Evolutionary conservation across 1,140 invertebrate genomes (phyloP).

Genomic region (Drosophila tani): DNA sequence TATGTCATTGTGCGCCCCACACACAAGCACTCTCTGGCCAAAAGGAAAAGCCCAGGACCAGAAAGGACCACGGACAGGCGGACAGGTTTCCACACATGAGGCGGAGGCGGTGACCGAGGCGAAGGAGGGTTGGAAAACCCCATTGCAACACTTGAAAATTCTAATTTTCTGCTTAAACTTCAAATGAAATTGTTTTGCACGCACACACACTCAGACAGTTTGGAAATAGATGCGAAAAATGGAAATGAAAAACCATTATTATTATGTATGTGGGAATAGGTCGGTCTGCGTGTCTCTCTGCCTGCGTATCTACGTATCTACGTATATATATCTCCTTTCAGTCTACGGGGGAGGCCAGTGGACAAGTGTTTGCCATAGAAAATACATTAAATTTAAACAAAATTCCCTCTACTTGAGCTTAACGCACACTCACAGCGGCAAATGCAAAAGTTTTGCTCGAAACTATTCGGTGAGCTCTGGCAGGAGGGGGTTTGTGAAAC

Average conservation of each 20-base stretch:
- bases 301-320: not conserved
- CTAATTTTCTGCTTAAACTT: constrained; percentile 81
- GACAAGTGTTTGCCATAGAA: constrained; percentile 78
- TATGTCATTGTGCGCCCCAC: constrained; percentile 77
- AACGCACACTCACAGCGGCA: constrained; percentile 57
- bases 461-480: constrained; percentile 67
- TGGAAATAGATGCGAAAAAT: constrained; percentile 65
- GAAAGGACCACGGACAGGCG: constrained; percentile 36
- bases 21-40: constrained; percentile 13
- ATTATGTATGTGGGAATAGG: constrained; percentile 62
- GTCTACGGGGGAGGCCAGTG: constrained; percentile 24
- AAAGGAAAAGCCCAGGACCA: constrained; percentile 36
- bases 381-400: constrained; percentile 84
- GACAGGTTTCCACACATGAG: constrained; percentile 28
- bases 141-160: constrained; percentile 82
- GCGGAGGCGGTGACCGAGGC: not conserved
- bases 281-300: not conserved
- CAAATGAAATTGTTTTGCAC: constrained; percentile 76
- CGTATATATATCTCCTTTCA: not conserved
- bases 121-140: constrained; percentile 38
- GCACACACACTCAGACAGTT: constrained; percentile 40
- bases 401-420: constrained; percentile 80
- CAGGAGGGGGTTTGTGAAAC: constrained; percentile 36
- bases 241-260: constrained; percentile 63
- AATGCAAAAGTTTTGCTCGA: constrained; percentile 79